Evolutionary conservation across 2,888 invertebrate species (phyloP).

Genomic region (Crematogaster levior): DNA sequence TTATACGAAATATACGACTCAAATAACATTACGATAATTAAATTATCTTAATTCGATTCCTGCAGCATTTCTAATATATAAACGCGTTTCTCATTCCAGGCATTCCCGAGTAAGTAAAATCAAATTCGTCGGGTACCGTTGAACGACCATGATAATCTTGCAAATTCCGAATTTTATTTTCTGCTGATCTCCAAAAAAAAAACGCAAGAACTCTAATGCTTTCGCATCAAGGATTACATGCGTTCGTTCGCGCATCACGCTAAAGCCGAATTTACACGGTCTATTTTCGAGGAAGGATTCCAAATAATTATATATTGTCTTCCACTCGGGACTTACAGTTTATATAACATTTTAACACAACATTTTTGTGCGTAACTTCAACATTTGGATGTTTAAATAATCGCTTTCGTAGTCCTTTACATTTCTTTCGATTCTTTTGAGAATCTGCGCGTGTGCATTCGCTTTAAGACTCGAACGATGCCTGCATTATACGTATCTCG

Average conservation of each 20-base stretch:
- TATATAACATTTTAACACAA: not conserved
- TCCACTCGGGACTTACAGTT: not conserved
- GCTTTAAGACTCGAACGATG: slow-evolving; percentile 39
- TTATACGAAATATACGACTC: not conserved
- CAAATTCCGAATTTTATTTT: not conserved
- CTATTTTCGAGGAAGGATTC: not conserved
- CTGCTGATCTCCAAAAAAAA: not conserved
- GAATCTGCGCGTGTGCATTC: slow-evolving; percentile 8
- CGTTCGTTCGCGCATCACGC: not conserved
- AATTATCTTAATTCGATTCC: slow-evolving; percentile 33
- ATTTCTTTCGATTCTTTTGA: not conserved
- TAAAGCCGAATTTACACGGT: slow-evolving; percentile 35
- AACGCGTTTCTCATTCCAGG: not conserved
- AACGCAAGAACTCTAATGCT: not conserved
- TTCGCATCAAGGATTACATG: not conserved
- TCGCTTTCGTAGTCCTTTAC: not conserved
- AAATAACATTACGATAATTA: slow-evolving; percentile 4
- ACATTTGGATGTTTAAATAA: not conserved
- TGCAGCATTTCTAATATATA: not conserved
- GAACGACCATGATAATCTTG: slow-evolving; percentile 15
- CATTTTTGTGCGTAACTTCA: not conserved
- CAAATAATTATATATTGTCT: not conserved
- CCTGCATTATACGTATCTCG: slow-evolving; percentile 52
- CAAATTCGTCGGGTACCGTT: slow-evolving; percentile 7
- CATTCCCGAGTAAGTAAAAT: not conserved